Conservation (phyloP, 2,797 vertebrate genomes). For the Synaphobranchus kaupii region DNA sequence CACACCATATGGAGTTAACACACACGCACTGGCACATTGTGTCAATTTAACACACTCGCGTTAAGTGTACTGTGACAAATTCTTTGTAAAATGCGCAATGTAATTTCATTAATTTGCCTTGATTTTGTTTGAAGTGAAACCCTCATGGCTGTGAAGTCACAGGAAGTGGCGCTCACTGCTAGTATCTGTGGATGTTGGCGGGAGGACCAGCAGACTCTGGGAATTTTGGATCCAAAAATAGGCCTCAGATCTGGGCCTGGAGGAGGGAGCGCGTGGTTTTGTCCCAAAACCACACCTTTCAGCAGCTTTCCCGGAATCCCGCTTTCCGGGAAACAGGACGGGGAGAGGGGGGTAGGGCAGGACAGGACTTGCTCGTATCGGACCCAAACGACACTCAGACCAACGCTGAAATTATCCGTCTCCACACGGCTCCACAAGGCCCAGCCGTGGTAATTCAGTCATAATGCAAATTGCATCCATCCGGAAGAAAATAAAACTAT, state of each 20-base stretch:
- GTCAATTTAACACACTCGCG: no score
- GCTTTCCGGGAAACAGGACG: conserved; percentile 8
- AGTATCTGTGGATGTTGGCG: background rate
- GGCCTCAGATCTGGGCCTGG: background rate
- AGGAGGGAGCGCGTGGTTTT: background rate
- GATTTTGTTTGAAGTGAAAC: background rate
- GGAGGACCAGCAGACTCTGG: background rate
- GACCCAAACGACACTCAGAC: conserved; percentile 36
- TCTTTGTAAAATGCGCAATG: background rate
- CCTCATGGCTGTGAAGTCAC: no score
- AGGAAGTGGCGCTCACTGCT: background rate
- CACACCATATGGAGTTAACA: no score
- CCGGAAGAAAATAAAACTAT: conserved; percentile 57
- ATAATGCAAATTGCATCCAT: conserved; percentile 43
- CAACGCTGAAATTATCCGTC: conserved; percentile 1
- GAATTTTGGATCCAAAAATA: background rate
- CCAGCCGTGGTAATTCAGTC: conserved; percentile 50
- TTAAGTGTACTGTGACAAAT: no score
- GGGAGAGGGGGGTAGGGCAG: conserved; percentile 25
- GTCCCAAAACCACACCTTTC: conserved; percentile 5
- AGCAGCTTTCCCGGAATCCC: background rate
- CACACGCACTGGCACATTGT: no score
- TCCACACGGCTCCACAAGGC: conserved; percentile 20
- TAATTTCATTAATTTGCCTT: background rate
- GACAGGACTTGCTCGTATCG: conserved; percentile 18